phyloP scores from a whole-genome alignment of 2,888 invertebrate genomes.

The Polymixis flavicincta region DNA sequence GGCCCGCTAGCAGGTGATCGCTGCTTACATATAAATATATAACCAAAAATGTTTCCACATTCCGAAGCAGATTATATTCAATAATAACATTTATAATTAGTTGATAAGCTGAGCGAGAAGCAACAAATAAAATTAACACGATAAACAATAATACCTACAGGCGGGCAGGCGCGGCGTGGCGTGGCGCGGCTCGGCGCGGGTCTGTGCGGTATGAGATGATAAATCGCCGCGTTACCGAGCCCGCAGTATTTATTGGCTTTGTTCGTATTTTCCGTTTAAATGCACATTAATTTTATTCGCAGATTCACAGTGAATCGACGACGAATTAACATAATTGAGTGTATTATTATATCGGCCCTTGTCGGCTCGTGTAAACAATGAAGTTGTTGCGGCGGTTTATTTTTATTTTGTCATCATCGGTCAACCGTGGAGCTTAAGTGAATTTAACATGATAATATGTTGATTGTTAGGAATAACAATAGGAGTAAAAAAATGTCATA shows the following conservation, averaged over 20 bases:
- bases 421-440: conserved; percentile 50
- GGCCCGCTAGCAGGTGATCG: conserved; percentile 71
- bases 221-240: conserved; percentile 83
- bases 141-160: conserved; percentile 85
- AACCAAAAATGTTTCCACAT: conserved; percentile 84
- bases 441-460: conserved; percentile 40
- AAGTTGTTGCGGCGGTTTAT: conserved; percentile 68
- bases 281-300: conserved; percentile 89
- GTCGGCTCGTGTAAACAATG: conserved; percentile 73
- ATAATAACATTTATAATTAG: conserved; percentile 85
- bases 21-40: conserved; percentile 79
- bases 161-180: conserved; percentile 59
- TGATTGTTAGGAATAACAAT: conserved; percentile 32
- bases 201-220: conserved; percentile 82
- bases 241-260: conserved; percentile 85
- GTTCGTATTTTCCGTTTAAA: conserved; percentile 88
- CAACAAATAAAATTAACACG: conserved; percentile 88
- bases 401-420: conserved; percentile 67
- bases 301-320: conserved; percentile 87
- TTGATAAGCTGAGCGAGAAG: conserved; percentile 82
- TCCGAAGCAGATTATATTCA: conserved; percentile 81
- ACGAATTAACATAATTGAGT: conserved; percentile 88
- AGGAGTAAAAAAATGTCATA: conserved; percentile 12
- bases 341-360: conserved; percentile 81
- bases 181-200: conserved; percentile 47